Evolutionary conservation across 2,888 invertebrate species (phyloP), one percentile per base, ranked within the genome.

Genomic region (Acleris laterana): DNA sequence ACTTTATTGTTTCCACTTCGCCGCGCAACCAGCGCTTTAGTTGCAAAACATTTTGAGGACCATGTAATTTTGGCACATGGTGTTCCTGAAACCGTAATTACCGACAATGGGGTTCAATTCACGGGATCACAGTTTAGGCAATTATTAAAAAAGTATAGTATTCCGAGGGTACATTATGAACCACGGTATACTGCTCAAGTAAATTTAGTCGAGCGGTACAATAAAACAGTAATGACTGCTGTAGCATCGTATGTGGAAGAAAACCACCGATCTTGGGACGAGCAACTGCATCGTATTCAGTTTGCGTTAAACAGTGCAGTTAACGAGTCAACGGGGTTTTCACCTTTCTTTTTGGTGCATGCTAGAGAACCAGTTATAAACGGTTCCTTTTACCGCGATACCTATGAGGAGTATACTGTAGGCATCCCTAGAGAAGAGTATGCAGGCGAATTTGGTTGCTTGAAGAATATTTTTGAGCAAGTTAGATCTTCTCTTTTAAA

Each of bases 41-140:
- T 70, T 20, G 22, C 44, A 13, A 63, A 68, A 20, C 44, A 51
- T 22, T 9, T 73, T 17, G 69, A 71, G 59, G 56, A 69, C 17
- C 11, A 44, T 19, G 63, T 71, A 4, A 58, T 72, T 20, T 17
- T 72, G 2, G 46, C 59, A 4, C 69, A 71, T 49, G 70, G 71
- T 16, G 55, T 70, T n/a, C 71, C 71, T 1, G 44, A 63, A 38
- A 70, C 71, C 2, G 42, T 71, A 9, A 32, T 69, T 20, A 38
- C 51, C 16, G 70, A 69, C 48, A 70, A 68, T 19, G 68, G 65
- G 9, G 48, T 19, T 5, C 70, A 70, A 52, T 65, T 69, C 42
- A 59, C 46, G n/a, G 58, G 67, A 22, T 52, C 53, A 13, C 44
- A 44, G 32, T 53, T 69, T 16, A 52, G 55, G 11, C n/a, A 46